These are phyloP conservation scores for Drosophila repletoides DNA, from an alignment of 1,140 invertebrate species.

Conservation along the genomic window DNA sequence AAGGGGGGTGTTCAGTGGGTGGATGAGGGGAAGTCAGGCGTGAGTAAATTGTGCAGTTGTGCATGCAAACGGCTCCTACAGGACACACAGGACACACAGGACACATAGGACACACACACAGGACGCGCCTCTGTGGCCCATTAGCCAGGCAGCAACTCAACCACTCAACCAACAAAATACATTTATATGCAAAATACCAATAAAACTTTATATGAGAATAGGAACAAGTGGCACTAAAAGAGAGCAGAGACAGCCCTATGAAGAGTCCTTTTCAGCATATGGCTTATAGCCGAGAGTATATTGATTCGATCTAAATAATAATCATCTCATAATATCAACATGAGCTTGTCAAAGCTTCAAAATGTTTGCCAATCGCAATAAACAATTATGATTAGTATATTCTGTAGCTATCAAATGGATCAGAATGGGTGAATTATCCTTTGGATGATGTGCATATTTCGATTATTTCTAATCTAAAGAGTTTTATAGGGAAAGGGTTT, in stretches of 20 bases:
- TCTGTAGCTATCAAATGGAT: too few species aligned
- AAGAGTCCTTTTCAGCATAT: slow-evolving; percentile 2
- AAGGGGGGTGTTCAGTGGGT: not conserved
- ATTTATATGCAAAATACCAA: slow-evolving; percentile 58
- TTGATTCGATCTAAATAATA: slow-evolving; percentile 6
- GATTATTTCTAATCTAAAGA: too few species aligned
- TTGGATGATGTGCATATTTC: too few species aligned
- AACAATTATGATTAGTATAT: too few species aligned
- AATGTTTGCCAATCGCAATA: too few species aligned
- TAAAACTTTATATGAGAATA: slow-evolving; percentile 44
- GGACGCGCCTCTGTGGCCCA: slow-evolving; percentile 16
- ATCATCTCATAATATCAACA: too few species aligned
- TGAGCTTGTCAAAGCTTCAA: too few species aligned
- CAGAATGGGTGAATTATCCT: too few species aligned
- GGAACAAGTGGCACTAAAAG: not conserved
- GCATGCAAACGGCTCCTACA: slow-evolving; percentile 72
- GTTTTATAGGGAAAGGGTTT: too few species aligned
- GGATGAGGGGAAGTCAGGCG: slow-evolving; percentile 9
- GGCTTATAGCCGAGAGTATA: not conserved
- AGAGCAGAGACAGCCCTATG: not conserved
- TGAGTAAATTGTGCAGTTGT: slow-evolving; percentile 66
- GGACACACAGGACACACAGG: slow-evolving; percentile 27
- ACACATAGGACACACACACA: not conserved
- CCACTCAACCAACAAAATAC: slow-evolving; percentile 38
- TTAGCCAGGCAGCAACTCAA: slow-evolving; percentile 18